Evolutionary conservation across 2,888 invertebrate species (phyloP), one percentile per base, ranked within the genome.

Genomic region (Drosophila yooni): DNA sequence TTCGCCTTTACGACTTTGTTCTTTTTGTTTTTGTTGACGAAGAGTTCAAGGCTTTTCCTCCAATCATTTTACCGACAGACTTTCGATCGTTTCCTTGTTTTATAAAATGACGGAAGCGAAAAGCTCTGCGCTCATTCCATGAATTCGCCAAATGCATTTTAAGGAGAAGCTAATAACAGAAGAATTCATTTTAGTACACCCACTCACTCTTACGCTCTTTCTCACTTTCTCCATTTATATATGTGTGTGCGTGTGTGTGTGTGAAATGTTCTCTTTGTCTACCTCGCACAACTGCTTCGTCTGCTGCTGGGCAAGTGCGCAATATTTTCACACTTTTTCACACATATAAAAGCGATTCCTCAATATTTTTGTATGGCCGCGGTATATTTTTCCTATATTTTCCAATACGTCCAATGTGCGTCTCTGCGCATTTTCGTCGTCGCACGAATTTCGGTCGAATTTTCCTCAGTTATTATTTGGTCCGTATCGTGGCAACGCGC

Each of bases 321-420:
- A 91, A 91, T 88, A 91, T 91, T 91, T 87, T 87, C 87, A 87
- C 87, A 88, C 87, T 88, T 87, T 75, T 91, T 79, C 88, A 87
- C 88, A 85, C 75, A 90, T 80, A 80, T 82, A 85, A 76, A 91
- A 91, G 75, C 88, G 86, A 90, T 91, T 88, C 90, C 75, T 88
- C 87, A 88, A 88, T 91, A 88, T 91, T 91, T 90, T 81, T 76
- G 73, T 75, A 56, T 38, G 69, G 69, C 68, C 75, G 62, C 67
- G 67, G 48, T 57, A 70, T 65, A 70, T 52, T 77, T 76, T 70
- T 64, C 67, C 72, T 70, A 68, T 62, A 69, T 77, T 68, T 78
- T 64, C 51, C 82, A 58, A 72, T 73, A 81, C 60, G 57, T 73
- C 46, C 52, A 71, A 51, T 51, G 61, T 61, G 77, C 54, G 65